Base-by-base conservation (phyloP, 2,113 vertebrate species). In the Malurus cyaneus region DNA sequence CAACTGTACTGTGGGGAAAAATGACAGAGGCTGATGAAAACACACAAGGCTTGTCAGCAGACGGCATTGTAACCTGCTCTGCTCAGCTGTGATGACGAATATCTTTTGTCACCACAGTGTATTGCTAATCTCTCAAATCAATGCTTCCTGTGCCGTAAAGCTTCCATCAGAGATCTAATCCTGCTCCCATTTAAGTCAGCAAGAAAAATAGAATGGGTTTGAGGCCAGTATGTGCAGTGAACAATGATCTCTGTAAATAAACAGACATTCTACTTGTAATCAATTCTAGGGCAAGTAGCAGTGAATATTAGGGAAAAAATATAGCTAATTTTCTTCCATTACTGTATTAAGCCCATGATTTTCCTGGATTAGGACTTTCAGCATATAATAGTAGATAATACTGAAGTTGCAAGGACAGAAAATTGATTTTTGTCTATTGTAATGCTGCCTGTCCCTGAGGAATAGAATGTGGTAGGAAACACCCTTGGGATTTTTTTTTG, bases 121-220 rank as follows among this genome's bases (percentile, higher is more conserved):
- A 49, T 47, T 74, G 52, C 54, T 93, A 34, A 91, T 94, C 81
- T 91, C 78, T 72, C 53, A 87, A 82, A 89, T 91, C 89, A 71
- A 4, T 84, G 65, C 49, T 69, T 76, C 49, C 50, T 53, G 2
- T 44, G 28, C 62, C 70, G 59, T 76, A 70, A 76, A 82, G 44
- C 50, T 91, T 91, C 50, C 73, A 65, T 76, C 74, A 70, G 62
- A 89, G 66, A 73, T 86, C 42, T 94, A 86, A 91, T 89, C 64
- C 79, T 89, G 66, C 24, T 82, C 29, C 50, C 77, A 1, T 89
- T 92, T 54, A 89, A 91, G 29, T 66, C 52, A 81, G n/a, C 0
- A 7, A 89, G 69, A 69, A 88, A 87, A 97, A 76, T 0, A 69
- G 44, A 46, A 34, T 14, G 67, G 47, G 17, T 78, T 64, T 32